Evolutionary conservation across 2,113 vertebrate genomes (phyloP), one percentile per base, ranked within the genome.

Genomic region (Pygoscelis adeliae): DNA sequence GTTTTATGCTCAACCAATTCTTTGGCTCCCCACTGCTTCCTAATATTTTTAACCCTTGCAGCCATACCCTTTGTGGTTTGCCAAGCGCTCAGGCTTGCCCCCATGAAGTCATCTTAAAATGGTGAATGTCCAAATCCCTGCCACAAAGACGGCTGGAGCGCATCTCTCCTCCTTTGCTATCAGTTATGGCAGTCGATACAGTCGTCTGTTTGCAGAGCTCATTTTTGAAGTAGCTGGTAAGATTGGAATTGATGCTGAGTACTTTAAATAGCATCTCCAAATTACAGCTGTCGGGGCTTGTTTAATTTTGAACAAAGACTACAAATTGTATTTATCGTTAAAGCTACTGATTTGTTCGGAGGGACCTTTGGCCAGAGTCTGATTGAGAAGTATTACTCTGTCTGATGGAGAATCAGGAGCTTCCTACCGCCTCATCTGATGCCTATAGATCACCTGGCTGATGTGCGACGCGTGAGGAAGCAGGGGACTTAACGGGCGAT

Each of bases 241-340:
- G 70, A 40, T 13, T 62, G 65, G 67, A 58, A 46, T 67, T 83
- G 42, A 16, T 72, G 38, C 71, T 86, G 79, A 80, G 94, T 52
- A 49, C 72, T 93, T 72, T 71, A 88, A 95, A 76, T 23, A 79
- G 25, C 47, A 53, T 40, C 74, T 83, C 42, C 42, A 71, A 76
- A 94, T 94, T 82, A 77, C 47, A 89, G 80, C 87, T 74, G 27
- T 47, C 0, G 0, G 42, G 73, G 63, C 46, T 85, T 87, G 78
- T 66, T 96, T 95, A 82, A 82, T 93, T 96, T 87, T 69, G 34
- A 93, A 74, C 91, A 87, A 95, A 82, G 82, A 29, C 65, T 52
- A n/a, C 70, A 74, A 50, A 85, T 74, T 36, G 40, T 65, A 42
- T 84, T 87, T 91, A 23, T 63, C 30, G 2, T 82, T 84, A 38